Percentiles rank a stretch among this genome's conserved stretches.
Evolutionary conservation across 2,888 invertebrate genomes (phyloP).

Genomic region (Meteorus colon): DNA sequence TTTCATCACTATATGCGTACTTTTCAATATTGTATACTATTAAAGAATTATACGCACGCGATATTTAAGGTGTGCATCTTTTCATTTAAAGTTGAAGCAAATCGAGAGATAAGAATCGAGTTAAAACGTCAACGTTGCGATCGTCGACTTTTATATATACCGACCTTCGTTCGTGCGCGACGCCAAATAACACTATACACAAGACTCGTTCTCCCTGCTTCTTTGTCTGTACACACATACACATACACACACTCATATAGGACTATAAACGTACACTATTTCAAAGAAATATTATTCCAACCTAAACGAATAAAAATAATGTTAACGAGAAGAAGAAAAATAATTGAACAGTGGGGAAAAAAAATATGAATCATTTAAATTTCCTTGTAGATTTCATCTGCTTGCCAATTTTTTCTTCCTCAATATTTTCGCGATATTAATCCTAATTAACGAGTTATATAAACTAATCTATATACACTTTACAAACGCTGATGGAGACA

Average conservation of each 20-base stretch:
- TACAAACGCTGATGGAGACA: constrained; percentile 2
- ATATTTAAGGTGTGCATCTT: too few species aligned
- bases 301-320: not conserved
- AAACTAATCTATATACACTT: not conserved
- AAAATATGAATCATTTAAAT: not conserved
- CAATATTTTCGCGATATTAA: not conserved
- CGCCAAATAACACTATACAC: constrained; percentile 17
- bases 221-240: constrained; percentile 8
- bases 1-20: too few species aligned
- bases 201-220: constrained; percentile 27
- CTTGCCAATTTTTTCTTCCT: not conserved
- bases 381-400: not conserved
- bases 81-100: not conserved
- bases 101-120: constrained; percentile 28
- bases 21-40: too few species aligned
- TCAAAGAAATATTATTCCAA: constrained; percentile 11
- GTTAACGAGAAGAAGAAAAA: not conserved
- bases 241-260: not conserved
- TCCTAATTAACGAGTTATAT: not conserved
- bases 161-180: constrained; percentile 53
- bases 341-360: not conserved
- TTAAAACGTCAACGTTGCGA: constrained; percentile 21
- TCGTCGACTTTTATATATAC: constrained; percentile 44
- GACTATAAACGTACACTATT: not conserved
- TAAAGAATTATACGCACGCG: too few species aligned